A percentile compares a stretch with the other conserved stretches of the same genome.
Evolutionary conservation across 1,140 invertebrate species (phyloP).

Genomic region (Cotesia vestalis): DNA sequence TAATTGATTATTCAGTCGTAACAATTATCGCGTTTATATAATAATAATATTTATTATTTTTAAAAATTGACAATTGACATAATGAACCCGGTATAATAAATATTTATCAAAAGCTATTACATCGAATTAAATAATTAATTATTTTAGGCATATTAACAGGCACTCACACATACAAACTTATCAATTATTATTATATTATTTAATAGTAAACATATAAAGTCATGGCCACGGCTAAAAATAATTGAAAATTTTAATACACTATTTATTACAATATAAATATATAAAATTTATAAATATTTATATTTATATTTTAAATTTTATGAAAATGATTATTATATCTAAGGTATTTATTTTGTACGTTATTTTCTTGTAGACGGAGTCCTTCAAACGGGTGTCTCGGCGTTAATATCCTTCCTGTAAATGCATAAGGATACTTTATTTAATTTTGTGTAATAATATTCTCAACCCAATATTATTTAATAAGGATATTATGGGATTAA

Average conservation of each 20-base stretch:
- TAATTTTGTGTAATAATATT: slow-evolving; percentile 21
- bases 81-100: slow-evolving; percentile 35
- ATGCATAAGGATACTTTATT: slow-evolving; percentile 32
- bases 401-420: slow-evolving; percentile 70
- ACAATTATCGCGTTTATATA: slow-evolving; percentile 32
- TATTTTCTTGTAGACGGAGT: slow-evolving; percentile 52
- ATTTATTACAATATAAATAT: too few relatives aligned
- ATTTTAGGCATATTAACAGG: slow-evolving; percentile 55
- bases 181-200: slow-evolving; percentile 60
- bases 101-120: slow-evolving; percentile 38
- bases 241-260: slow-evolving; percentile 4
- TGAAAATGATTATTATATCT: slow-evolving; percentile 56
- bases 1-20: slow-evolving; percentile 26
- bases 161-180: slow-evolving; percentile 63
- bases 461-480: slow-evolving; percentile 12
- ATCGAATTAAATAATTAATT: slow-evolving; percentile 36
- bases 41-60: neutral
- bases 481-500: neutral
- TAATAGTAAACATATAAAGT: slow-evolving; percentile 56
- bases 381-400: slow-evolving; percentile 69
- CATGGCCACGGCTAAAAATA: slow-evolving; percentile 64
- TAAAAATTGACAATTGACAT: slow-evolving; percentile 33
- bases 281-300: neutral
- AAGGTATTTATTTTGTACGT: slow-evolving; percentile 65
- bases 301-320: slow-evolving; percentile 45